Evolutionary conservation across 2,113 vertebrate species (phyloP).

Genomic region (Centropristis striata): DNA sequence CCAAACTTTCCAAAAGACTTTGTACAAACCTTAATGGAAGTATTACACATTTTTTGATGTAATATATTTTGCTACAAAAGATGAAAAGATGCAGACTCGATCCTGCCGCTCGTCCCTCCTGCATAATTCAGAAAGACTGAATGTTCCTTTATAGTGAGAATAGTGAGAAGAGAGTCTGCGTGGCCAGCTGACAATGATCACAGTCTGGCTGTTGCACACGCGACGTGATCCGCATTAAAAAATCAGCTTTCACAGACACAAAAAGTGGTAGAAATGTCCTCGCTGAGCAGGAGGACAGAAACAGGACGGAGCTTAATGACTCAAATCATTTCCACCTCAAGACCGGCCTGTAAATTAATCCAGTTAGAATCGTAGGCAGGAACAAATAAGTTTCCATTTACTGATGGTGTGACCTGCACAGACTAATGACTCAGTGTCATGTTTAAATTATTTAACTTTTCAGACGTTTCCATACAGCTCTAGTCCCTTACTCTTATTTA

Average conservation of each 20-base stretch:
- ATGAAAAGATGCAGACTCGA: conserved; percentile 9
- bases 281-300: not conserved
- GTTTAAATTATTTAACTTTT: too few species aligned
- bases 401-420: too few species aligned
- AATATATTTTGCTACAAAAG: not conserved
- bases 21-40: too few species aligned
- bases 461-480: too few species aligned
- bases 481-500: too few species aligned
- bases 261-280: conserved; percentile 8
- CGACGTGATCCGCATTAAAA: conserved; percentile 31
- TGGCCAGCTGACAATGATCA: conserved; percentile 59
- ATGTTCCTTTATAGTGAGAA: conserved; percentile 55
- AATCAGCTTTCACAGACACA: conserved; percentile 21
- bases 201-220: conserved; percentile 50
- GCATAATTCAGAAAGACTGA: conserved; percentile 59
- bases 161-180: conserved; percentile 25
- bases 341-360: not conserved
- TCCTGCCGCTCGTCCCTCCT: conserved; percentile 15
- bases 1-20: too few species aligned
- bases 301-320: not conserved
- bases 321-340: not conserved
- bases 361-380: not conserved
- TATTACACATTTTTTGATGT: not conserved
- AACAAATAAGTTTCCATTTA: too few species aligned
- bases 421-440: too few species aligned